A percentile compares a stretch with the other conserved stretches of the same genome.
Evolutionary conservation across 2,888 invertebrate genomes (phyloP).

Genomic region (Drosophila mayaguana): DNA sequence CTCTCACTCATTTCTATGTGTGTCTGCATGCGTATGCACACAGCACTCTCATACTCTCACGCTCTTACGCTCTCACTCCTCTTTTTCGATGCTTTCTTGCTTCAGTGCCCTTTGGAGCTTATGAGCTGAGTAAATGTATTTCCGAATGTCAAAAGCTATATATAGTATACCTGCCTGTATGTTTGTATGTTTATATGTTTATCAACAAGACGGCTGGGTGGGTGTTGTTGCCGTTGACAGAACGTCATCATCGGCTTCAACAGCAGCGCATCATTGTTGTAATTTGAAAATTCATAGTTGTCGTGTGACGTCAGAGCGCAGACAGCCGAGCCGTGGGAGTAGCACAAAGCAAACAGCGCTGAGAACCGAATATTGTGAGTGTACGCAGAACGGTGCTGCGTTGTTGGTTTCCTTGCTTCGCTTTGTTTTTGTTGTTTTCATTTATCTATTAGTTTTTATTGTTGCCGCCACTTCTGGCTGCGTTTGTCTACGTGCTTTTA

Average conservation of each 20-base stretch:
- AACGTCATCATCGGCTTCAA: slow-evolving; percentile 41
- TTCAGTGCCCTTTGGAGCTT: slow-evolving; percentile 37
- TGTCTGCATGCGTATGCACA: slow-evolving; percentile 10
- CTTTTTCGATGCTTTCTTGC: slow-evolving; percentile 10
- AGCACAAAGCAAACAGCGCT: slow-evolving; percentile 14
- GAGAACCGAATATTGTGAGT: slow-evolving; percentile 24
- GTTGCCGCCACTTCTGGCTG: slow-evolving; percentile 31
- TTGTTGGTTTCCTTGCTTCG: slow-evolving; percentile 15
- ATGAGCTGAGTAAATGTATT: slow-evolving; percentile 40
- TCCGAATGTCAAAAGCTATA: slow-evolving; percentile 40
- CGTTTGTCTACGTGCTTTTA: slow-evolving; percentile 53
- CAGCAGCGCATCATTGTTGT: slow-evolving; percentile 44
- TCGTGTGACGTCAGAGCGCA: slow-evolving; percentile 52
- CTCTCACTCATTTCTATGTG: not conserved
- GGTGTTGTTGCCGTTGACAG: slow-evolving; percentile 24
- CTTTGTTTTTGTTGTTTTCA: slow-evolving; percentile 20
- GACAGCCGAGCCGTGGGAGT: slow-evolving; percentile 17
- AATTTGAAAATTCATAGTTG: slow-evolving; percentile 40
- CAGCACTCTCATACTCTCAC: not conserved
- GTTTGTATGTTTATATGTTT: slow-evolving; percentile 5
- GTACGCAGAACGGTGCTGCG: slow-evolving; percentile 1
- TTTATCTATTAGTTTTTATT: slow-evolving; percentile 29
- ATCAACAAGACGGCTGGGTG: slow-evolving; percentile 4
- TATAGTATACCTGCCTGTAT: not conserved
- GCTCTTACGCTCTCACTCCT: slow-evolving; percentile 5